Evolutionary conservation across 2,888 invertebrate genomes (phyloP).

Genomic region (Tolmerus cingulatus): DNA sequence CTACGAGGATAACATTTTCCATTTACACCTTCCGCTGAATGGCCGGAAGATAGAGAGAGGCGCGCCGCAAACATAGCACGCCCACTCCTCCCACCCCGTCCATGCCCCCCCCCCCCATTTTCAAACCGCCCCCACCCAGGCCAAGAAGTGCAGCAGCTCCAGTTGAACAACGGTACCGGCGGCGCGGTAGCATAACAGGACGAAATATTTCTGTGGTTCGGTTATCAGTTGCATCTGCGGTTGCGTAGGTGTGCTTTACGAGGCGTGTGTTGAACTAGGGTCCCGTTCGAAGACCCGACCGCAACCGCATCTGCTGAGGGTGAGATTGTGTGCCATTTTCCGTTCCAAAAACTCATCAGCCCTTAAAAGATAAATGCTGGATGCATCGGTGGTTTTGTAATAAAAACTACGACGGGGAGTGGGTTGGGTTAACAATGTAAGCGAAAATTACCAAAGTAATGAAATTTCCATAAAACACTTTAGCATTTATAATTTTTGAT

Average conservation of each 20-base stretch:
- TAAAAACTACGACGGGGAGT: constrained; percentile 3
- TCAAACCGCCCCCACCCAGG: not conserved
- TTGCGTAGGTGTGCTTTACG: constrained; percentile 9
- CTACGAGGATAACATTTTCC: constrained; percentile 18
- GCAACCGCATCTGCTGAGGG: not conserved
- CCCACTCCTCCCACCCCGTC: not conserved
- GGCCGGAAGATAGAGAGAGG: not conserved
- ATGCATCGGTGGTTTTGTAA: not conserved
- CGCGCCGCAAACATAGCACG: not conserved
- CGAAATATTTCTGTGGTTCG: constrained; percentile 32
- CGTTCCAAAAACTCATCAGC: not conserved
- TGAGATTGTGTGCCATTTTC: constrained; percentile 25
- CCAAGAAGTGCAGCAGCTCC: not conserved
- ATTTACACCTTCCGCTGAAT: constrained; percentile 25
- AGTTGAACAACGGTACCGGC: not conserved
- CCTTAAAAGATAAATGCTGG: constrained; percentile 10
- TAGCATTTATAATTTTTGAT: too few species aligned
- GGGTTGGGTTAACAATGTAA: not conserved
- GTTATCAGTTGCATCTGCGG: constrained; percentile 42
- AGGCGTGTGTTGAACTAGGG: not conserved
- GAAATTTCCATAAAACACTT: too few species aligned
- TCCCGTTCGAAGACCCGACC: not conserved
- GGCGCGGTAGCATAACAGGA: not conserved
- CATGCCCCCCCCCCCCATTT: not conserved
- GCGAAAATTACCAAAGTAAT: too few species aligned